These are phyloP conservation scores for Thelohanellus kitauei DNA, from an alignment of 30 jellyfish, hydroid and myxozoan species.

Conservation along the genomic window DNA sequence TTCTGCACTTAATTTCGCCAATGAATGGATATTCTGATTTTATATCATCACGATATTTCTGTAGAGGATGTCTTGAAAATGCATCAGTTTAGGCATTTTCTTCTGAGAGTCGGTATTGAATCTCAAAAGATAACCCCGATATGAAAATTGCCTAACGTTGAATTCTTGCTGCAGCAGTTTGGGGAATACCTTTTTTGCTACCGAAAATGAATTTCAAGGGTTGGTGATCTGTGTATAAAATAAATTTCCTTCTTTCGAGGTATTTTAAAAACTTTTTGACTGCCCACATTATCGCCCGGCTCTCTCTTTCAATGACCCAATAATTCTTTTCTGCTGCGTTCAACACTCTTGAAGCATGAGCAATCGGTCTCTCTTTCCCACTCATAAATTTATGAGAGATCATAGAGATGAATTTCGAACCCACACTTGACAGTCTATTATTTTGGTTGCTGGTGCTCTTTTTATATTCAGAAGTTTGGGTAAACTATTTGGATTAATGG, in stretches of 20 bases:
- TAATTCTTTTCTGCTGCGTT: slow-evolving; percentile 12
- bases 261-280: slow-evolving; percentile 23
- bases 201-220: slow-evolving; percentile 9
- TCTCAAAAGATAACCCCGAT: slow-evolving; percentile 1
- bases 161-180: slow-evolving; percentile 19
- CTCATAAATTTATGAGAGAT: slow-evolving; percentile 10
- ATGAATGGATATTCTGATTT: no score
- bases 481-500: slow-evolving; percentile 17
- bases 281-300: slow-evolving; percentile 18
- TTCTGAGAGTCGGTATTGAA: not conserved
- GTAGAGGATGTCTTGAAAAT: slow-evolving; percentile 4
- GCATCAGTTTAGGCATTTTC: slow-evolving; percentile 3
- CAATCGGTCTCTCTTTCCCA: slow-evolving; percentile 22
- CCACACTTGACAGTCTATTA: slow-evolving; percentile 2
- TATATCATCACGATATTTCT: not conserved
- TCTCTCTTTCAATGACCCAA: slow-evolving; percentile 22
- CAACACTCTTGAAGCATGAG: slow-evolving; percentile 12
- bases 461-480: no score
- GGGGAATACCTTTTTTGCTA: slow-evolving; percentile 13
- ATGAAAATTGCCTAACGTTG: slow-evolving; percentile 15
- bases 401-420: slow-evolving; percentile 25
- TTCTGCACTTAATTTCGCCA: no score
- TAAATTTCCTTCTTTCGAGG: slow-evolving; percentile 21
- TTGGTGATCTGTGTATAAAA: slow-evolving; percentile 17
- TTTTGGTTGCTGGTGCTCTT: no score